Evolutionary conservation across 2,888 invertebrate genomes (phyloP).

Genomic region (Aelia acuminata): DNA sequence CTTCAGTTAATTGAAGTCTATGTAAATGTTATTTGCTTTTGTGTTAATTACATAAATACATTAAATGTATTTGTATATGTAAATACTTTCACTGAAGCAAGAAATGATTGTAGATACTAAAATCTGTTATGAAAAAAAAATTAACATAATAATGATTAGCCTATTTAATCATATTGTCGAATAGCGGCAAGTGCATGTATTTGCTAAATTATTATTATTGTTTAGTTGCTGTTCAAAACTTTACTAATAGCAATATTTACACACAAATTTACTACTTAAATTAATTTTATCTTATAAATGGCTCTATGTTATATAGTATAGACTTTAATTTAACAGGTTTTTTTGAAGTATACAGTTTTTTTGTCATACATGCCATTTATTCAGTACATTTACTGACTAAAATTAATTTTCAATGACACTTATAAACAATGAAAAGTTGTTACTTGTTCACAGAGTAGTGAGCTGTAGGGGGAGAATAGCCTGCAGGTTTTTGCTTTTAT

Average conservation of each 20-base stretch:
- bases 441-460: conserved; percentile 34
- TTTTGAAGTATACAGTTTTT: not conserved
- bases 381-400: conserved; percentile 17
- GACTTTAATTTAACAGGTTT: not conserved
- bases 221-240: conserved; percentile 18
- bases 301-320: not conserved
- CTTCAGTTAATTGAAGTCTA: not conserved
- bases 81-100: not conserved
- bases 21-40: not conserved
- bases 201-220: conserved; percentile 42
- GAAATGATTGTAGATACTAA: not conserved
- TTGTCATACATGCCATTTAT: conserved; percentile 2
- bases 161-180: conserved; percentile 43
- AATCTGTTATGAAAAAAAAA: not conserved
- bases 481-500: conserved; percentile 58
- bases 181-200: conserved; percentile 44
- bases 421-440: conserved; percentile 16
- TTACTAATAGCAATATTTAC: conserved; percentile 2
- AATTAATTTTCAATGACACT: conserved; percentile 7
- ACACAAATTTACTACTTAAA: not conserved
- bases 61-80: no score
- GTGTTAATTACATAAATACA: no score
- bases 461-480: conserved; percentile 58
- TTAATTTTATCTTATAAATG: not conserved
- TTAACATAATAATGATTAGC: conserved; percentile 20